Evolutionary conservation across 2,888 invertebrate species (phyloP), one percentile per base, ranked within the genome.

Genomic region (Mythimna impura): DNA sequence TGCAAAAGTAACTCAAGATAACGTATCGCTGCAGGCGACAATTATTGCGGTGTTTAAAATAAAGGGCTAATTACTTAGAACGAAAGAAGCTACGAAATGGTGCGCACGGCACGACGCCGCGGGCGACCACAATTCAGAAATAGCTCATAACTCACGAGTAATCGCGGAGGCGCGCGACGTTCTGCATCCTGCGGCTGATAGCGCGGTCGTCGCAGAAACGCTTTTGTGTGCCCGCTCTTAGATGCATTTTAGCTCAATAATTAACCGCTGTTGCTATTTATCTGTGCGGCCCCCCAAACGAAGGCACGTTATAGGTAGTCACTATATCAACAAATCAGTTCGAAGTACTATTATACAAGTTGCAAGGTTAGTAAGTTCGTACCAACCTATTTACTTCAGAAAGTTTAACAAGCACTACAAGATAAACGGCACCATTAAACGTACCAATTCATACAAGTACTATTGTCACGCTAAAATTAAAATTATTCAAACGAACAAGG

Each of bases 81-180:
- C 71, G 81, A 88, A 88, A 88, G 87, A 88, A 84, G 83, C 78
- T 76, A 58, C 65, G 81, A 81, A 81, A 70, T 62, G 77, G 79
- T 69, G 82, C 73, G 72, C 78, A 82, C 81, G 78, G 81, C 76
- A 66, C 80, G 79, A 82, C 84, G 91, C 91, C 90, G 91, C 91
- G 88, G 89, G 91, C 91, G 80, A 89, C 89, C 90, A 90, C 90
- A 89, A 91, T 91, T 91, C 91, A 90, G 90, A 87, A 89, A 91
- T 89, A 88, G 89, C 91, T 93, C 93, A 94, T 95, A 94, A 94
- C 89, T 95, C 94, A 94, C 88, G 87, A 87, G 91, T 93, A 94
- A 93, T 94, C 93, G 90, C 87, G 87, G 87, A 85, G 88, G 86
- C 86, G 87, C 86, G 89, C 89, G 91, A 90, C 90, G 87, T 85